Conservation (phyloP, 2,888 invertebrate genomes). For the Cephus runcator region DNA sequence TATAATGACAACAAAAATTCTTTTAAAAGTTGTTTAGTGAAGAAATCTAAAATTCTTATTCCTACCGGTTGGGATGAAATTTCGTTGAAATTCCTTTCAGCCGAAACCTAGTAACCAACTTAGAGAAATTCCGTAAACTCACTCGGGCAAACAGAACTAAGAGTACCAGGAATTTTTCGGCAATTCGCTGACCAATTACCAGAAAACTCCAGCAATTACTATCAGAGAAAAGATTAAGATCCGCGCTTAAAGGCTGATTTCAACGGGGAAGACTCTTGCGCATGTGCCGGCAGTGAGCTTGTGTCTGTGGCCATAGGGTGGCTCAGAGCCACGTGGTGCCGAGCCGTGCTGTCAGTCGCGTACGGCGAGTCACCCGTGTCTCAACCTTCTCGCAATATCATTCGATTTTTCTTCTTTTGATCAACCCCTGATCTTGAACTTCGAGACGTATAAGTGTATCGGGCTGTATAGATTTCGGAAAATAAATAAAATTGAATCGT, state of each 20-base stretch:
- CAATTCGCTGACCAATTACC: not conserved
- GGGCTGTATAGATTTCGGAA: not conserved
- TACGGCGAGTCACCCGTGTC: slow-evolving; percentile 52
- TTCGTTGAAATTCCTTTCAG: not conserved
- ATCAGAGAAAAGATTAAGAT: not conserved
- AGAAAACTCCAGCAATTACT: not conserved
- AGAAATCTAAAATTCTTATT: not conserved
- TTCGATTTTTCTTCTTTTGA: not conserved
- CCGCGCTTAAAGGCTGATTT: not conserved
- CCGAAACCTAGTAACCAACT: not conserved
- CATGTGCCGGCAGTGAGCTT: slow-evolving; percentile 17
- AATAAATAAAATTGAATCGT: not conserved
- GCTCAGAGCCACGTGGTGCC: slow-evolving; percentile 57
- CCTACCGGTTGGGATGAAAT: not conserved
- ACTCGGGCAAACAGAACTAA: not conserved
- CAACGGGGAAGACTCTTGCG: not conserved
- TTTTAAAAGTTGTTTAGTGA: not conserved
- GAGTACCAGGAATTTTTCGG: not conserved
- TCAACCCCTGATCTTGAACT: not conserved
- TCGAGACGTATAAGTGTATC: not conserved
- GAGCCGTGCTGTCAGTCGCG: slow-evolving; percentile 60
- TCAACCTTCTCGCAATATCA: not conserved
- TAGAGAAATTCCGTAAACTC: not conserved
- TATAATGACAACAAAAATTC: not conserved
- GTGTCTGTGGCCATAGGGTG: slow-evolving; percentile 38